These are phyloP conservation scores for Drosophila mulleri DNA, from an alignment of 2,888 invertebrate genomes.

Conservation along the genomic window DNA sequence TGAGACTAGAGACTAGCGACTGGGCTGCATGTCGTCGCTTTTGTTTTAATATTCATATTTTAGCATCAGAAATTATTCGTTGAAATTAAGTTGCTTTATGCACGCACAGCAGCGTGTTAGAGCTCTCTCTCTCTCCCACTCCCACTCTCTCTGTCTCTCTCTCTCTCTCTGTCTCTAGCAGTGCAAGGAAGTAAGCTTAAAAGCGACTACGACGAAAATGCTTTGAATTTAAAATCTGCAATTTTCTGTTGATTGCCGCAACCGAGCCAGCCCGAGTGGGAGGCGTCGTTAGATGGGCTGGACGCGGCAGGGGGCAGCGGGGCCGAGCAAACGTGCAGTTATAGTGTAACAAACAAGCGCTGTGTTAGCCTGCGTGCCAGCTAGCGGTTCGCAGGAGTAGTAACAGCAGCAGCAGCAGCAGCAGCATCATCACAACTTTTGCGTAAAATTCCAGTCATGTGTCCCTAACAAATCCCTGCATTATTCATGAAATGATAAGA, in stretches of 20 bases:
- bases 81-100: conserved; percentile 75
- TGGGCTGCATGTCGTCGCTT: conserved; percentile 48
- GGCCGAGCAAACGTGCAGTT: conserved; percentile 59
- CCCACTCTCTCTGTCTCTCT: too few species aligned
- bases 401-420: conserved; percentile 63
- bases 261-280: conserved; percentile 25
- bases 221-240: conserved; percentile 82
- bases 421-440: conserved; percentile 77
- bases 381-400: conserved; percentile 68
- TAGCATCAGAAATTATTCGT: conserved; percentile 77
- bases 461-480: conserved; percentile 83
- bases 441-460: conserved; percentile 82
- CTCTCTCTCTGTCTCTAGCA: too few species aligned
- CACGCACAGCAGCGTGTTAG: conserved; percentile 46
- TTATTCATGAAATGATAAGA: conserved; percentile 83
- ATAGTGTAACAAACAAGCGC: conserved; percentile 60
- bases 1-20: background rate
- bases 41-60: conserved; percentile 81
- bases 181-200: conserved; percentile 58
- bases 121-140: too few species aligned
- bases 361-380: conserved; percentile 69
- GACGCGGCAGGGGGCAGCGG: background rate
- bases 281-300: background rate
- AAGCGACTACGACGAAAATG: conserved; percentile 70
- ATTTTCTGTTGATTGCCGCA: conserved; percentile 81